These are phyloP conservation scores for Champsocephalus esox DNA, from an alignment of 2,797 vertebrate genomes.

Conservation along the genomic window DNA sequence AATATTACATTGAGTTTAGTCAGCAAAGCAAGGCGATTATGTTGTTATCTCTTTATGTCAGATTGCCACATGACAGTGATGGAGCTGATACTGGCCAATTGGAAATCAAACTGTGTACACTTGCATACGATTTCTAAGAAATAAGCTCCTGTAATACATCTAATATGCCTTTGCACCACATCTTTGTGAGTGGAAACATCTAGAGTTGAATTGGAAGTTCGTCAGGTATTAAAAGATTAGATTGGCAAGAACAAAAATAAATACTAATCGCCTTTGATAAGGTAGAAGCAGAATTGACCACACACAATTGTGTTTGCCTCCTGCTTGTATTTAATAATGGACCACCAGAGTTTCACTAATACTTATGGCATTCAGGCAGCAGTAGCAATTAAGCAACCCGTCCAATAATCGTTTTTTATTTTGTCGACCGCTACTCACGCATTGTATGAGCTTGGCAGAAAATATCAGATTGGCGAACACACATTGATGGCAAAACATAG, in stretches of 20 bases:
- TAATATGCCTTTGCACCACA: slow-evolving; percentile 6
- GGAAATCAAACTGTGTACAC: not conserved
- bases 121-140: slow-evolving; percentile 24
- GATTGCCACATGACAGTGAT: slow-evolving; percentile 19
- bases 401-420: slow-evolving; percentile 53
- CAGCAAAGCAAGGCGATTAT: slow-evolving; percentile 27
- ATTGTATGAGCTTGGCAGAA: slow-evolving; percentile 56
- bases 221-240: slow-evolving; percentile 30
- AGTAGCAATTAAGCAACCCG: slow-evolving; percentile 65
- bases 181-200: slow-evolving; percentile 12
- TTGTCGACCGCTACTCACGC: slow-evolving; percentile 39
- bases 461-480: slow-evolving; percentile 48
- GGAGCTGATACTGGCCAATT: slow-evolving; percentile 11
- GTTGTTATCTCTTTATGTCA: slow-evolving; percentile 47
- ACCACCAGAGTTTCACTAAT: slow-evolving; percentile 31
- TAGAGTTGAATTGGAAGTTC: slow-evolving; percentile 3
- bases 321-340: slow-evolving; percentile 42
- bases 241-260: slow-evolving; percentile 28
- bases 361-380: slow-evolving; percentile 54
- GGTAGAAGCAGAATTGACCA: slow-evolving; percentile 27
- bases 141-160: slow-evolving; percentile 19
- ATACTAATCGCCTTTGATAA: slow-evolving; percentile 8
- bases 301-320: slow-evolving; percentile 32
- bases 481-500: slow-evolving; percentile 54
- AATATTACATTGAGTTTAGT: slow-evolving; percentile 41